phyloP scores from a whole-genome alignment of 2,888 invertebrate genomes.

The Oscheius onirici region DNA sequence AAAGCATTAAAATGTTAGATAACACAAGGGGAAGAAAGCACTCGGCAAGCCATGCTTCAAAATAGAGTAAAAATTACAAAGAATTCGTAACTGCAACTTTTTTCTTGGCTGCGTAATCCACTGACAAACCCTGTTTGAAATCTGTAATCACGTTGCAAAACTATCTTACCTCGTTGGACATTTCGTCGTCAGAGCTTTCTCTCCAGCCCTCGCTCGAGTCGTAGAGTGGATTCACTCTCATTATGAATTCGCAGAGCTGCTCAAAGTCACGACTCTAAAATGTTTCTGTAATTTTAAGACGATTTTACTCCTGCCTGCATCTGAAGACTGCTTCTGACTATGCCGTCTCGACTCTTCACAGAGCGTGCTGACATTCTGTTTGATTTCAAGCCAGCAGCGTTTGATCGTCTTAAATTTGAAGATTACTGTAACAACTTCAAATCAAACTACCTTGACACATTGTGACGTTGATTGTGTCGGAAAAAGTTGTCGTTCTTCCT shows the following conservation, averaged over 20 bases:
- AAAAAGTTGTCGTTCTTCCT: conserved; percentile 50
- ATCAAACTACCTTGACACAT: conserved; percentile 50
- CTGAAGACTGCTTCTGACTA: conserved; percentile 65
- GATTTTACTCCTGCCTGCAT: conserved; percentile 53
- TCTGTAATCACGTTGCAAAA: no score
- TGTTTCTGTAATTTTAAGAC: not conserved
- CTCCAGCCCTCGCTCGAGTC: conserved; percentile 69
- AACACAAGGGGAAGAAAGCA: not conserved
- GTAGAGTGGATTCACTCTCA: conserved; percentile 67
- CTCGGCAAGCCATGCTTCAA: conserved; percentile 9
- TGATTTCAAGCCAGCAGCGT: conserved; percentile 55
- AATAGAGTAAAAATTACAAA: conserved; percentile 16
- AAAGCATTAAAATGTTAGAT: not conserved
- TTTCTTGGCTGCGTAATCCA: conserved; percentile 18
- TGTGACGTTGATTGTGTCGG: conserved; percentile 51
- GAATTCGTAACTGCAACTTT: conserved; percentile 12
- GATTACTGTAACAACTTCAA: not conserved
- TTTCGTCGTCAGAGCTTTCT: conserved; percentile 65
- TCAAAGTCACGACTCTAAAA: conserved; percentile 62
- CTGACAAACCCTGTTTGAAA: conserved; percentile 10
- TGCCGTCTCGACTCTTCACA: conserved; percentile 53
- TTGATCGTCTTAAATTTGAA: conserved; percentile 53
- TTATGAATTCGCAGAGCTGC: conserved; percentile 69
- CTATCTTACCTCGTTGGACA: conserved; percentile 33
- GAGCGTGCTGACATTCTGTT: conserved; percentile 61